A percentile compares a stretch with the other conserved stretches of the same genome.
phyloP scores from a whole-genome alignment of 1,140 invertebrate genomes.

The Lethocerus indicus region DNA sequence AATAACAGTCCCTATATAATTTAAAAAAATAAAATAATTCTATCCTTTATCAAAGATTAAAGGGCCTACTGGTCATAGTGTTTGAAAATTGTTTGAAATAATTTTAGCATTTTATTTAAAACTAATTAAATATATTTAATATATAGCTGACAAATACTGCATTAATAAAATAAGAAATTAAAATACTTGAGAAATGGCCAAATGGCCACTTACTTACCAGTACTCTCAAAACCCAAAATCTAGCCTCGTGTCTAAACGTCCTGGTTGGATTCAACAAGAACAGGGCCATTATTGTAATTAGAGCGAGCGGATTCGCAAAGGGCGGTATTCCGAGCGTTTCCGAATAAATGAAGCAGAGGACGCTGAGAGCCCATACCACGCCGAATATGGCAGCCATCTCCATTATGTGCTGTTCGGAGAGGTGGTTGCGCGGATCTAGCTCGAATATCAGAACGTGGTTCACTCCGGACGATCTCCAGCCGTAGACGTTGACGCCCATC shows the following conservation, averaged over 20 bases:
- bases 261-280: conserved; percentile 87
- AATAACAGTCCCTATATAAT: too few relatives aligned
- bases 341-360: conserved; percentile 68
- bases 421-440: conserved; percentile 90
- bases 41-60: too few relatives aligned
- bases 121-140: too few relatives aligned
- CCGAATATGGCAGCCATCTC: conserved; percentile 89
- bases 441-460: conserved; percentile 99
- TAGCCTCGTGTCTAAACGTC: conserved; percentile 81
- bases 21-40: too few relatives aligned
- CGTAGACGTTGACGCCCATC: conserved; percentile 94
- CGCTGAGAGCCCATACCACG: conserved; percentile 84
- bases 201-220: conserved; percentile 31
- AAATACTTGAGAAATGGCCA: too few relatives aligned
- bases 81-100: too few relatives aligned
- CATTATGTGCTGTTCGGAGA: conserved; percentile 91
- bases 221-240: conserved; percentile 65
- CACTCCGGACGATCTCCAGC: conserved; percentile 95
- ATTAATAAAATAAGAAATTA: too few relatives aligned
- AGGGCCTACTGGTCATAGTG: too few relatives aligned
- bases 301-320: conserved; percentile 73
- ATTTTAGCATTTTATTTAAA: too few relatives aligned
- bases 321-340: conserved; percentile 73
- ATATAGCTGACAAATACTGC: too few relatives aligned
- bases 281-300: conserved; percentile 70